Conservation (phyloP, 2,113 vertebrate species). For the Glaucidium brasilianum region DNA sequence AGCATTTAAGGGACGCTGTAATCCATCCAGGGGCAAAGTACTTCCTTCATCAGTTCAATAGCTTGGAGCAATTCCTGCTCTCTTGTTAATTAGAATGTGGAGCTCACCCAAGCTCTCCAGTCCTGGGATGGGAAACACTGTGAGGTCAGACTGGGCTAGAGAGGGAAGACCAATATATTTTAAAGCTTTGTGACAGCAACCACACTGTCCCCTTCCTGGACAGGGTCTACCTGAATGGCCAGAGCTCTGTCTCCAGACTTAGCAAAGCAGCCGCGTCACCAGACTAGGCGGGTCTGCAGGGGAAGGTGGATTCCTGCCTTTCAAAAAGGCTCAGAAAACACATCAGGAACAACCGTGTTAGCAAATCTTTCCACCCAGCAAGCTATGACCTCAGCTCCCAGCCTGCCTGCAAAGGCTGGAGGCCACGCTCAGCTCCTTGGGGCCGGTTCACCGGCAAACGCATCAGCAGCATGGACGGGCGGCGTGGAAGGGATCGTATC, state of each 20-base stretch:
- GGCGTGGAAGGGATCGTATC: neutral
- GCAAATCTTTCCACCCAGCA: neutral
- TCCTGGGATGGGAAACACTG: neutral
- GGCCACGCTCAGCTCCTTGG: neutral
- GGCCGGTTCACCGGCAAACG: accelerated
- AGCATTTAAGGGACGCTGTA: too few relatives aligned
- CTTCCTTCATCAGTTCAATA: neutral
- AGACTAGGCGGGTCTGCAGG: neutral
- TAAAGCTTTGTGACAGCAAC: neutral
- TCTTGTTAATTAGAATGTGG: neutral
- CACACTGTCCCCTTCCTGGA: neutral
- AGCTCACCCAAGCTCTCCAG: neutral
- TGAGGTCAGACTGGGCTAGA: neutral
- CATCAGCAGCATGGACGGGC: neutral
- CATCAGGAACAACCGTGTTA: neutral
- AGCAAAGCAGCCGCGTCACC: neutral
- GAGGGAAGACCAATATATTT: neutral
- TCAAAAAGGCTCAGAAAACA: neutral
- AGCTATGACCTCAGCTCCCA: neutral
- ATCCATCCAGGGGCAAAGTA: neutral
- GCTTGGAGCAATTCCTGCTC: neutral
- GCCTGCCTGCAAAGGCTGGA: neutral
- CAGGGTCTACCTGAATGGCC: neutral
- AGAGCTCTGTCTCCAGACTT: neutral
- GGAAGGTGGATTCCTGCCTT: neutral